Base-by-base conservation (phyloP, 2,888 invertebrate genomes). In the Therioaphis trifolii region DNA sequence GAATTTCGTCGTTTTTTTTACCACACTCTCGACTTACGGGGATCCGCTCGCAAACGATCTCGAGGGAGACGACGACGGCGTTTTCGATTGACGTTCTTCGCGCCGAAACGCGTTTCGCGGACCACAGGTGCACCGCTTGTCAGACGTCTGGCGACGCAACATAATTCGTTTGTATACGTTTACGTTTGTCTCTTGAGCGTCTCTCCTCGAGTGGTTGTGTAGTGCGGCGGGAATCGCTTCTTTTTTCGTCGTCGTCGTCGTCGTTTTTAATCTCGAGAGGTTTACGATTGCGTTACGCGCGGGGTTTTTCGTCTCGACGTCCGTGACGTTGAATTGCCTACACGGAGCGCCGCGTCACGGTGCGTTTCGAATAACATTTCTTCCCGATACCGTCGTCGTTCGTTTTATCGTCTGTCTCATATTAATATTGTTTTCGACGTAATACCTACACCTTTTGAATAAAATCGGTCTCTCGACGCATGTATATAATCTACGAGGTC, bases 251-350 rank as follows among this genome's bases (percentile, higher is more conserved):
- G n/a, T n/a, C n/a, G n/a, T n/a, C n/a, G n/a, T n/a, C n/a, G n/a
- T n/a, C n/a, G n/a, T 40, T 75, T 43, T 43, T 66, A 35, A 66
- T 40, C 35, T 40, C 4, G 7, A 40, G 11, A 0, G 24, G 5
- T 29, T 21, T 58, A 12, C n/a, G n/a, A 14, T 27, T 12, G 71
- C 24, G 18, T 11, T 15, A 24, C 29, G 18, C 46, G 43, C 43
- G 43, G 43, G 12, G 2, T 46, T 46, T 46, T 72, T 43, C 14
- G 21, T 66, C 7, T 12, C 15, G 49, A 46, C 66, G 43, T 21
- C 2, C n/a, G 24, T 35, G 63, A 11, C 29, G 72, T 63, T 61
- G 63, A 74, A 72, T 72, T 72, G 63, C 63, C 72, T 82, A 82
- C 12, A 35, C 72, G 35, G 18, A 14, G 49, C 63, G 80, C 80